Evolutionary conservation across 2,888 invertebrate species (phyloP).

Genomic region (Chymomyza caudatula): DNA sequence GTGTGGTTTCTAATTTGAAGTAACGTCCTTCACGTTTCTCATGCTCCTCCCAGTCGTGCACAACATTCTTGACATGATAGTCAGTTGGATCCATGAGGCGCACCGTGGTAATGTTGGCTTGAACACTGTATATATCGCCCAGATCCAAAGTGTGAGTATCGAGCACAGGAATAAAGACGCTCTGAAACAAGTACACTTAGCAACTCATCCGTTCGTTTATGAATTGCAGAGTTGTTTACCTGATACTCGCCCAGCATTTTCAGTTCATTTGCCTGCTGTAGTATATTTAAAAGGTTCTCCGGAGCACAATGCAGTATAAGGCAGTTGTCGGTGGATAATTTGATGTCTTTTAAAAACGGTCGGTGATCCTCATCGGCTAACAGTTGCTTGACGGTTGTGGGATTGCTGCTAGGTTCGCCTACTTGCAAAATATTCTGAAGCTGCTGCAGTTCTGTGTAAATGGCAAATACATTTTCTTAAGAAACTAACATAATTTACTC

Average conservation of each 20-base stretch:
- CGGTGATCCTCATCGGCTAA: slow-evolving; percentile 80
- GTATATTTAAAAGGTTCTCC: slow-evolving; percentile 82
- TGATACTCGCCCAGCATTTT: slow-evolving; percentile 90
- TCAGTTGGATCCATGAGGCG: slow-evolving; percentile 77
- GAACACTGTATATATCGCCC: slow-evolving; percentile 78
- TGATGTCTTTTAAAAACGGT: slow-evolving; percentile 86
- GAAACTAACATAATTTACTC: neutral
- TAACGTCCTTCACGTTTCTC: slow-evolving; percentile 72
- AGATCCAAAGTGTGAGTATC: slow-evolving; percentile 79
- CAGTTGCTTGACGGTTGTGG: slow-evolving; percentile 84
- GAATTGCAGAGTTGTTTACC: no score
- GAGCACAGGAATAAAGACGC: slow-evolving; percentile 80
- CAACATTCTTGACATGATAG: slow-evolving; percentile 75
- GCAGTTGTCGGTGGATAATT: slow-evolving; percentile 84
- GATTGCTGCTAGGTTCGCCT: slow-evolving; percentile 83
- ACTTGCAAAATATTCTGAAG: slow-evolving; percentile 88
- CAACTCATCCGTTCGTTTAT: neutral
- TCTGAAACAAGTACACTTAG: slow-evolving; percentile 73
- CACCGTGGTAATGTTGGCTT: slow-evolving; percentile 76
- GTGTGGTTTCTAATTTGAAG: slow-evolving; percentile 60
- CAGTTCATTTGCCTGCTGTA: slow-evolving; percentile 88
- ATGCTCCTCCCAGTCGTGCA: slow-evolving; percentile 77
- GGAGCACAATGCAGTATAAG: slow-evolving; percentile 88
- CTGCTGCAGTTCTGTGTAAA: slow-evolving; percentile 82
- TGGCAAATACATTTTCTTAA: no score